phyloP scores from a whole-genome alignment of 2,113 vertebrate species.

The Anser brachyrhynchus region DNA sequence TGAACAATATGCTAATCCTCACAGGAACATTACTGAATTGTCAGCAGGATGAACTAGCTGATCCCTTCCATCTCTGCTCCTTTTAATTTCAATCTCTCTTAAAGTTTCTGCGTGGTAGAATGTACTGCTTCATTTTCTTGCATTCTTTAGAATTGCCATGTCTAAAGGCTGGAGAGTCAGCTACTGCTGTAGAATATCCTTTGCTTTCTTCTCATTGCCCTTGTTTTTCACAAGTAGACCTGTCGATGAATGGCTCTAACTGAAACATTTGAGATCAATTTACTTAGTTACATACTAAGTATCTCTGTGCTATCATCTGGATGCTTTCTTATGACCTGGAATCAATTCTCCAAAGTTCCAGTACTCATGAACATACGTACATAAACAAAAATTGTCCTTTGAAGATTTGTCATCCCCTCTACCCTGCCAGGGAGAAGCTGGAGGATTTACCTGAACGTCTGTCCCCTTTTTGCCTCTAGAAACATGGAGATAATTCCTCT shows the following conservation, averaged over 20 bases:
- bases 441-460: background rate
- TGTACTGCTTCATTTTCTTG: background rate
- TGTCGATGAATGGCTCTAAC: background rate
- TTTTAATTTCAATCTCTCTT: conserved; percentile 4
- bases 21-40: conserved; percentile 37
- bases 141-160: background rate
- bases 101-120: background rate
- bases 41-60: conserved; percentile 54
- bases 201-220: background rate
- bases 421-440: background rate
- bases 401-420: background rate
- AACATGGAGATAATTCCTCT: background rate
- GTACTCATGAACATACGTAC: background rate
- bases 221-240: background rate
- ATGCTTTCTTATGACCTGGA: background rate
- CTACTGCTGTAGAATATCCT: background rate
- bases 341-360: background rate
- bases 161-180: background rate
- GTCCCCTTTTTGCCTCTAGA: background rate
- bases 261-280: background rate
- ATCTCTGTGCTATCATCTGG: background rate
- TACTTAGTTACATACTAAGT: background rate
- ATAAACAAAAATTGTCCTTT: background rate
- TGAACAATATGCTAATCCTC: conserved; percentile 67
- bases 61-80: conserved; percentile 32